phyloP scores from a whole-genome alignment of 1,140 invertebrate species.

The Radopholus similis region DNA sequence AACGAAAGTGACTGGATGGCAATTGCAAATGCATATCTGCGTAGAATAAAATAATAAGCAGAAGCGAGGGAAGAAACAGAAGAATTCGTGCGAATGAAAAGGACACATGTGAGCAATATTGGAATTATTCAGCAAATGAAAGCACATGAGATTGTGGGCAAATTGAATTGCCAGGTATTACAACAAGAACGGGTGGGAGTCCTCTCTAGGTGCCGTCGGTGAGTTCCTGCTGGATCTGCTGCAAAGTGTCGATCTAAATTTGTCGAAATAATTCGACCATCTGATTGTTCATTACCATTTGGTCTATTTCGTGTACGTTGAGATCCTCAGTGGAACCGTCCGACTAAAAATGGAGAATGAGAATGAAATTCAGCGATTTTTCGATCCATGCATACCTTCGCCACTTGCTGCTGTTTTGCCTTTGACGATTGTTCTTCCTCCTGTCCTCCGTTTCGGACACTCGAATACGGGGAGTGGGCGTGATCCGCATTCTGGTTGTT shows the following conservation, averaged over 20 bases:
- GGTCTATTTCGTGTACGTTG: constrained; percentile 31
- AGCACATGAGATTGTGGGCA: too few relatives aligned
- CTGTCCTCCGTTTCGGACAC: constrained; percentile 6
- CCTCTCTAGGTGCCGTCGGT: too few relatives aligned
- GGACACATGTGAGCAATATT: too few relatives aligned
- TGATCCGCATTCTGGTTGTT: not conserved
- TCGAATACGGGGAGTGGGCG: constrained; percentile 26
- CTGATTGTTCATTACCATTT: constrained; percentile 11
- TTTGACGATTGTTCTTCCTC: not conserved
- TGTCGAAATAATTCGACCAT: not conserved
- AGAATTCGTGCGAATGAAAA: too few relatives aligned
- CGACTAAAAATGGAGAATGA: constrained; percentile 9
- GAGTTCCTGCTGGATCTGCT: constrained; percentile 35
- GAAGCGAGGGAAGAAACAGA: too few relatives aligned
- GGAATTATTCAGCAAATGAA: too few relatives aligned
- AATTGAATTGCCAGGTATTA: too few relatives aligned
- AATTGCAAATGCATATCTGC: too few relatives aligned
- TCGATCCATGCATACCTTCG: not conserved
- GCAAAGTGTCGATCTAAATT: constrained; percentile 26
- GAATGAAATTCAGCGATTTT: not conserved
- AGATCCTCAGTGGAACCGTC: constrained; percentile 26
- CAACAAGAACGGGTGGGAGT: too few relatives aligned
- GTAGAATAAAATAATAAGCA: too few relatives aligned
- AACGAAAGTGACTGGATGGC: too few relatives aligned
- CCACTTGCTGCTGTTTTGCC: not conserved